phyloP scores from a whole-genome alignment of 1,140 invertebrate genomes.

The Drosophila ficusphila region DNA sequence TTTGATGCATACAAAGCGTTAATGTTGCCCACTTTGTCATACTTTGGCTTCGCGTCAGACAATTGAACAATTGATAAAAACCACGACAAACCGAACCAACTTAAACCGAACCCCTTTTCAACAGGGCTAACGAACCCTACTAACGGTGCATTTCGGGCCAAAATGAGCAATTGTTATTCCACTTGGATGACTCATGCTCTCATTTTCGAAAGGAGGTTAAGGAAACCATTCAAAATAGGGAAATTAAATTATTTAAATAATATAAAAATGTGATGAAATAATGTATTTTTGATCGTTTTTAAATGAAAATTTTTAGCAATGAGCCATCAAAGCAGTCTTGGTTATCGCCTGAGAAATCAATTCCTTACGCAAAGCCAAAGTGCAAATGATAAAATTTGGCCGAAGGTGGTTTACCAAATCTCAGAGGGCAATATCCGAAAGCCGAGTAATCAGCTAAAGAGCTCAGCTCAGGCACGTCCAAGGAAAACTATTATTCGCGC shows the following conservation, averaged over 20 bases:
- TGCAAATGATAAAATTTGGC: neutral
- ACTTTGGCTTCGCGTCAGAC: conserved; percentile 59
- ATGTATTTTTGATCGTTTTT: too few relatives aligned
- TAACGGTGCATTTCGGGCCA: conserved; percentile 42
- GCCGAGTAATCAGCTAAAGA: neutral
- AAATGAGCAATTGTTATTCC: conserved; percentile 21
- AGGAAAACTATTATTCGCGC: conserved; percentile 35
- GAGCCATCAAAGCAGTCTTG: too few relatives aligned
- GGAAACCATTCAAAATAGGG: too few relatives aligned
- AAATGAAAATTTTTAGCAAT: neutral
- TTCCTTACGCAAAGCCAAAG: neutral
- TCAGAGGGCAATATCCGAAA: neutral
- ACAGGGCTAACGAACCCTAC: neutral
- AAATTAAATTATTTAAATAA: too few relatives aligned
- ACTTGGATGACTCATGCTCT: conserved; percentile 22
- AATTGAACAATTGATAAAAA: conserved; percentile 79
- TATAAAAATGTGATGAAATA: too few relatives aligned
- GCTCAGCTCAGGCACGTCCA: conserved; percentile 17
- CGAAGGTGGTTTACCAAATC: neutral
- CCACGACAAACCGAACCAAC: conserved; percentile 13
- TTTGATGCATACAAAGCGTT: conserved; percentile 78
- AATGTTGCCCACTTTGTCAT: conserved; percentile 82
- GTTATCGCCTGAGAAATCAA: neutral
- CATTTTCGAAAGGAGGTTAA: neutral
- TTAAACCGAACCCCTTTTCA: conserved; percentile 1